Evolutionary conservation across 2,888 invertebrate species (phyloP).

Genomic region (Andrena fulva): DNA sequence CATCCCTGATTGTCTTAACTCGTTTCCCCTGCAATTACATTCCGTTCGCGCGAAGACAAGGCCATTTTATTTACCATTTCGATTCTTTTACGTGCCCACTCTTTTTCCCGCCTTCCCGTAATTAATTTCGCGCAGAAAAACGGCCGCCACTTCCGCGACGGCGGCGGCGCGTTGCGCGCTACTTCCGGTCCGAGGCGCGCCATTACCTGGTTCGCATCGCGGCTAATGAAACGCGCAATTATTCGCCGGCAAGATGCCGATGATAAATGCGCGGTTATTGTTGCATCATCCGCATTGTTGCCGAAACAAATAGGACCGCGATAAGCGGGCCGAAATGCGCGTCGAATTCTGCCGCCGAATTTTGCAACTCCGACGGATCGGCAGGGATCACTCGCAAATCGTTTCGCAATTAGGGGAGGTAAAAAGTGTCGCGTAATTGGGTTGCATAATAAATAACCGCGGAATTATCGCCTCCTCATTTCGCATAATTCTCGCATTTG

Average conservation of each 20-base stretch:
- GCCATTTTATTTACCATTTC: not conserved
- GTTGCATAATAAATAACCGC: slow-evolving; percentile 30
- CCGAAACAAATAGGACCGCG: slow-evolving; percentile 5
- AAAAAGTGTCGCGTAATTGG: slow-evolving; percentile 23
- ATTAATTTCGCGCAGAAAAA: not conserved
- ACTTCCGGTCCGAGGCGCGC: not conserved
- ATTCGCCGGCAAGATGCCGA: slow-evolving; percentile 37
- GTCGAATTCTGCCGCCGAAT: slow-evolving; percentile 6
- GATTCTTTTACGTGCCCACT: not conserved
- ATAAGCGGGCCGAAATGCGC: not conserved
- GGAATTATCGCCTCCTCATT: slow-evolving; percentile 16
- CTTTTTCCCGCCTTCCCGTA: not conserved
- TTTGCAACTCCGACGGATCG: slow-evolving; percentile 1
- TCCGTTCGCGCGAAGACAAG: not conserved
- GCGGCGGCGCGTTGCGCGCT: not conserved
- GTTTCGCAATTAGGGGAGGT: slow-evolving; percentile 1
- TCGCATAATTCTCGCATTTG: slow-evolving; percentile 33
- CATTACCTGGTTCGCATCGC: slow-evolving; percentile 9
- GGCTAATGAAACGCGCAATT: slow-evolving; percentile 39
- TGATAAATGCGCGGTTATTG: slow-evolving; percentile 50
- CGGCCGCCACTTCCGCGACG: not conserved
- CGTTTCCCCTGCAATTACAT: not conserved
- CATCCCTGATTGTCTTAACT: not conserved
- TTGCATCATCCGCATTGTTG: slow-evolving; percentile 45
- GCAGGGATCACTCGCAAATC: not conserved